phyloP scores from a whole-genome alignment of 2,888 invertebrate species.

The Cabera pusaria region DNA sequence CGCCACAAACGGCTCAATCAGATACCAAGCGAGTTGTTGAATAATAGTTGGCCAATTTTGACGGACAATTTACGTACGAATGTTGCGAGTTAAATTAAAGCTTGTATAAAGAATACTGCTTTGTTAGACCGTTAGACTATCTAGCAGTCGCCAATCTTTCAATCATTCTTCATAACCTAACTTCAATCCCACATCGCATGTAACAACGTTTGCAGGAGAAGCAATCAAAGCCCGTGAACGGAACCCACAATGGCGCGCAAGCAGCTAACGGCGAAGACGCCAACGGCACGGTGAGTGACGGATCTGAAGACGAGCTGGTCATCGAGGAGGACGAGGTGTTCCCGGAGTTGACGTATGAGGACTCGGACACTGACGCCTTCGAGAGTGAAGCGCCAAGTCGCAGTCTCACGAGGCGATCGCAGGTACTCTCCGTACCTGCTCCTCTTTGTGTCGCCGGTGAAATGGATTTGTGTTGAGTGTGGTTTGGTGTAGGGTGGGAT shows the following conservation, averaged over 20 bases:
- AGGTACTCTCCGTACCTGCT: constrained; percentile 56
- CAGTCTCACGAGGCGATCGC: constrained; percentile 70
- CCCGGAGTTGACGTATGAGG: constrained; percentile 75
- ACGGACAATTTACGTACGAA: no score
- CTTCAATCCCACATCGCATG: no score
- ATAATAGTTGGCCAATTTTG: no score
- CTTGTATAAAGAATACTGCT: no score
- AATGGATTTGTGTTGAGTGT: constrained; percentile 11
- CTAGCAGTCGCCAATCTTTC: no score
- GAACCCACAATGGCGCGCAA: constrained; percentile 46
- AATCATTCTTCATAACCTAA: no score
- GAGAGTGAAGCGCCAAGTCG: constrained; percentile 58
- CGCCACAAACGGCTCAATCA: no score
- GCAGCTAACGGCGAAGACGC: constrained; percentile 47
- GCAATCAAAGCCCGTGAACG: constrained; percentile 37
- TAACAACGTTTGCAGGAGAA: no score
- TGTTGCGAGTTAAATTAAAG: no score
- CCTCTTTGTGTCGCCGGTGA: no score
- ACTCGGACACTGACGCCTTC: constrained; percentile 58
- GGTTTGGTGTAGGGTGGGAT: constrained; percentile 1
- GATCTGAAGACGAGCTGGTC: constrained; percentile 53
- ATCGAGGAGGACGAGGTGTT: constrained; percentile 68
- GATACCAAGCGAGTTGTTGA: no score
- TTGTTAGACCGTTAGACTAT: no score
- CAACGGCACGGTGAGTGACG: constrained; percentile 60